Evolutionary conservation across 2,113 vertebrate genomes (phyloP).

Genomic region (Vicugna pacos): DNA sequence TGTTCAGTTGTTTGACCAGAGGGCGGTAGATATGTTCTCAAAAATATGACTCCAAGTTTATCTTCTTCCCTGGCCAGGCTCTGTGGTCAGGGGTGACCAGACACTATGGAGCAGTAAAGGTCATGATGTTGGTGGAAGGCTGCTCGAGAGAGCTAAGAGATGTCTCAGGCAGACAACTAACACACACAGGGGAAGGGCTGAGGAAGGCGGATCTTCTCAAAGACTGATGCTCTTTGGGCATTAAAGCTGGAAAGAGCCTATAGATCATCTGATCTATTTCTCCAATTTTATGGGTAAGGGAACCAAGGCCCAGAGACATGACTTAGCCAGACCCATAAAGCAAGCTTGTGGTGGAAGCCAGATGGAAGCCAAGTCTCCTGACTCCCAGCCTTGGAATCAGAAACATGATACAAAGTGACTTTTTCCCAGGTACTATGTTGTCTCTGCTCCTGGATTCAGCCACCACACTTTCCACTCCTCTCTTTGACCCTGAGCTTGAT

Average conservation of each 20-base stretch:
- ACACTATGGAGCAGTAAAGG: background rate
- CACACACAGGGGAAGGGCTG: background rate
- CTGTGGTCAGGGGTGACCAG: background rate
- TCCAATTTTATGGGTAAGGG: background rate
- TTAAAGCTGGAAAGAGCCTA: background rate
- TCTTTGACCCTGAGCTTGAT: constrained; percentile 39
- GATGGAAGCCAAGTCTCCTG: background rate
- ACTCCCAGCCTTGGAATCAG: background rate
- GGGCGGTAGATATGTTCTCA: background rate
- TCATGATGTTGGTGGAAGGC: background rate
- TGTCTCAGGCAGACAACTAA: background rate
- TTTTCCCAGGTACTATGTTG: fast-evolving
- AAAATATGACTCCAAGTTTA: background rate
- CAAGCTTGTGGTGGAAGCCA: background rate
- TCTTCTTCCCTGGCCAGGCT: background rate
- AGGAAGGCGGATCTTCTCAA: background rate
- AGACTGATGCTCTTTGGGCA: background rate
- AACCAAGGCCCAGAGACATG: background rate
- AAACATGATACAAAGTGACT: background rate
- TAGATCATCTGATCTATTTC: background rate
- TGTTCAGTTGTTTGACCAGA: background rate
- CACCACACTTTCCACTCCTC: background rate
- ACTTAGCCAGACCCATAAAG: background rate
- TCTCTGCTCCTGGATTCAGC: background rate
- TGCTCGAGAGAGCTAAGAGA: background rate